Base-by-base conservation (phyloP, 2,113 vertebrate genomes). In the Pelecanoides urinatrix region DNA sequence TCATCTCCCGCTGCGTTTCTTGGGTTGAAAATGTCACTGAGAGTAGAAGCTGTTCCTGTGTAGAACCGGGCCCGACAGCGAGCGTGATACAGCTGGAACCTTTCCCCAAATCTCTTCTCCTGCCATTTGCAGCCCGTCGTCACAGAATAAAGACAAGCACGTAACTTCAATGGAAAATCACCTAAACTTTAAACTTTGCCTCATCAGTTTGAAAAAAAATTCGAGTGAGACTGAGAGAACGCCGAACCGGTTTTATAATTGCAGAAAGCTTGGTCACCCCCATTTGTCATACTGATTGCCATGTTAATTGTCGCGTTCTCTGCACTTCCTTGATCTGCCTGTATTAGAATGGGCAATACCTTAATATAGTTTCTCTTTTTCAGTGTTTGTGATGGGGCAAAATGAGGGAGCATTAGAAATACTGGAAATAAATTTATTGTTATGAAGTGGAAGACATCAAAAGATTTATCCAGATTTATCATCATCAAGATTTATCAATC, bases 51-150 rank as follows among this genome's bases (percentile, higher is more conserved):
- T 77, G 5, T 30, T 93, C 55, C 32, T 74, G 42, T n/a, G n/a
- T n/a, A n/a, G n/a, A n/a, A n/a, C n/a, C 3, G 2, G 52, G 27
- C 63, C 40, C 10, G 2, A 59, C 1, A 2, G n/a, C 0, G 6
- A 82, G 19, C 1, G 1, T 7, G 42, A 66, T 22, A 23, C 29
- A 71, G 42, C 13, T 56, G 16, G 73, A 70, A 74, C 5, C 21
- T 66, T 42, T 65, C 14, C 25, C 13, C 47, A 91, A 6, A 78
- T n/a, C 27, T 86, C 21, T 63, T 32, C 29, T 70, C 18, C 52
- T 58, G 38, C 22, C 59, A 49, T 11, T 65, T 65, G 38, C 44
- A 96, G 40, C 26, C 47, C 38, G 32, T 27, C 7, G 3, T 56
- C 7, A 4, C 42, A 81, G 50, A 80, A 13, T 29, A 47, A 91